Evolutionary conservation across 2,888 invertebrate genomes (phyloP).

Genomic region (Nycteola revayana): DNA sequence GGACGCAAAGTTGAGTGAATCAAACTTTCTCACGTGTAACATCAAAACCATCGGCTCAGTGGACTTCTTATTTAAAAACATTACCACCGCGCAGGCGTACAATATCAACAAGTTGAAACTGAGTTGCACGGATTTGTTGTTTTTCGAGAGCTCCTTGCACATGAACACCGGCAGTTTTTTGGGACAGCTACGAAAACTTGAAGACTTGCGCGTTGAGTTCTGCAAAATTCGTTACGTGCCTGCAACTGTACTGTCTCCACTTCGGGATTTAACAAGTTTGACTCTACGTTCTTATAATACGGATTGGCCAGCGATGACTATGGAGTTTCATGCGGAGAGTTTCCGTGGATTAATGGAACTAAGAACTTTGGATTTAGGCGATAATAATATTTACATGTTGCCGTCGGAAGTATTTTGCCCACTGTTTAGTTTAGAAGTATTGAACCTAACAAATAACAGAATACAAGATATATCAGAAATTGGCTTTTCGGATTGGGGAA

Average conservation of each 20-base stretch:
- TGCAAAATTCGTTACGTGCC: constrained; percentile 90
- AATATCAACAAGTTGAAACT: constrained; percentile 86
- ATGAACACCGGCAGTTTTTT: constrained; percentile 84
- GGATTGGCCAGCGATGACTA: constrained; percentile 90
- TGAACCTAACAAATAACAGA: constrained; percentile 90
- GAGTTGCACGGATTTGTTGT: constrained; percentile 87
- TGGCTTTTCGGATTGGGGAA: constrained; percentile 89
- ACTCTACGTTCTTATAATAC: constrained; percentile 88
- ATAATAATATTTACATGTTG: constrained; percentile 89
- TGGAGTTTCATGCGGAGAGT: constrained; percentile 89
- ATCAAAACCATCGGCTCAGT: constrained; percentile 88
- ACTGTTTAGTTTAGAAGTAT: constrained; percentile 84
- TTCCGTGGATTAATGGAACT: constrained; percentile 87
- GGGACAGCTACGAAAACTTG: constrained; percentile 85
- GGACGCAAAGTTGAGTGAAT: constrained; percentile 80
- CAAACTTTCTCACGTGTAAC: constrained; percentile 85
- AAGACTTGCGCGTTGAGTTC: constrained; percentile 87
- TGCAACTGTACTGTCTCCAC: constrained; percentile 85
- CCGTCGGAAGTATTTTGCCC: constrained; percentile 88
- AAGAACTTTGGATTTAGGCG: constrained; percentile 85
- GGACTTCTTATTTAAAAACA: constrained; percentile 86
- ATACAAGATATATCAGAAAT: constrained; percentile 89
- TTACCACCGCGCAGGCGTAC: constrained; percentile 87
- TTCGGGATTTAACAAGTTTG: constrained; percentile 86
- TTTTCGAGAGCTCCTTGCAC: constrained; percentile 87